Evolutionary conservation across 1,140 invertebrate genomes (phyloP), one percentile per base, ranked within the genome.

Genomic region (Episyrphus balteatus): DNA sequence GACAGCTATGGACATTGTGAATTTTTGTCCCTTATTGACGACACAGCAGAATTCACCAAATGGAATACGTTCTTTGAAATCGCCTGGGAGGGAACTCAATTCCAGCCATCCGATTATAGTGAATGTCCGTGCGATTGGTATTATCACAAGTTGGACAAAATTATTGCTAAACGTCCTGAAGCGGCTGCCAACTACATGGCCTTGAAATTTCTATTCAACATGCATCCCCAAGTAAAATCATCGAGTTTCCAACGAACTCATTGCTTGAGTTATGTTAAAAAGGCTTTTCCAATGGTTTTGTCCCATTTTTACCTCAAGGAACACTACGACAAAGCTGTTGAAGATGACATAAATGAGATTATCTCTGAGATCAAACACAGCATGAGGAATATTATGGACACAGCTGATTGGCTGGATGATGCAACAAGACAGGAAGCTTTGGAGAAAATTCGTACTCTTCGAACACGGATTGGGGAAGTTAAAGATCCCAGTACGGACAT

Each of bases 321-420:
- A 5, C 21, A 26, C 21, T 26, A 26, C 21, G 21, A 26, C 21
- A 26, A 8, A 8, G 21, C 21, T 26, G 21, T 8, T 26, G 21
- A 26, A 26, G 21, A 26, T 26, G 21, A 8, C 3, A 26, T 26
- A 3, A 26, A 5, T 3, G 21, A 26, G 8, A 26, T 26, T 8
- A 26, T 26, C 3, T 26, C 21, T 26, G 21, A 26, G 21, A 80
- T 88, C 15, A 67, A 78, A 34, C 57, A 71, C 13, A 76, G 83
- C 42, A 74, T 78, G 38, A 53, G 70, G 11, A 59, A 70, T 38
- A 71, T 83, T 2, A 57, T 88, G 0, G 66, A 76, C 33, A 72
- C 76, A 49, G 75, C 79, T 10, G 74, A 80, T 36, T 87, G 84
- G 84, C 79, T 87, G 74, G 83, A 86, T 53, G 65, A 73, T 7